Evolutionary conservation across 2,113 vertebrate species (phyloP).

Genomic region (Bubo scandiacus): DNA sequence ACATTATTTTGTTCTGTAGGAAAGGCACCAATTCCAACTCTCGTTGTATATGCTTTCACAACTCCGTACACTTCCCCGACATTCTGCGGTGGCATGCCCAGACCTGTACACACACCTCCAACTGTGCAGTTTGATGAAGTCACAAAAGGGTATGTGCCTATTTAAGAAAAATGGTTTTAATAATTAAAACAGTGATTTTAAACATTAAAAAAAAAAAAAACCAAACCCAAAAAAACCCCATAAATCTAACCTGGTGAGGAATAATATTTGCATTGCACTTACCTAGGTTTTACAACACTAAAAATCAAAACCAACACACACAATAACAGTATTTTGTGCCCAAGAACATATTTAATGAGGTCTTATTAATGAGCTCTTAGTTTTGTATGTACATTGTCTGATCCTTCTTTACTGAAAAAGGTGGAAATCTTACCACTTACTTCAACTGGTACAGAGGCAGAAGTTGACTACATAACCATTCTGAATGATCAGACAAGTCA

Average conservation of each 20-base stretch:
- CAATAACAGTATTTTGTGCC: not conserved
- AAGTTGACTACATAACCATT: not conserved
- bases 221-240: not conserved
- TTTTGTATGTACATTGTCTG: not conserved
- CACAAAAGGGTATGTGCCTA: slow-evolving; percentile 97
- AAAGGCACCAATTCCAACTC: slow-evolving; percentile 96
- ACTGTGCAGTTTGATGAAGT: slow-evolving; percentile 98
- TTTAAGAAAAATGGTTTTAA: not conserved
- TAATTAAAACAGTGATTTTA: not conserved
- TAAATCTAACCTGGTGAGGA: not conserved
- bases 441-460: not conserved
- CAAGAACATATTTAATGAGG: not conserved
- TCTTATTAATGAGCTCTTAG: not conserved
- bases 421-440: not conserved
- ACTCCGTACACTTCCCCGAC: slow-evolving; percentile 94
- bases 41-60: slow-evolving; percentile 94
- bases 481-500: not conserved
- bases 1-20: slow-evolving; percentile 94
- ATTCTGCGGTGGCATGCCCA: slow-evolving; percentile 95
- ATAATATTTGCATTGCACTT: not conserved
- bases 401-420: not conserved
- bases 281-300: not conserved
- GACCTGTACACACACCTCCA: slow-evolving; percentile 93
- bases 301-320: not conserved
- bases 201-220: not conserved